These are phyloP conservation scores for Drosophila santomea DNA, from an alignment of 1,140 invertebrate species.

Conservation along the genomic window DNA sequence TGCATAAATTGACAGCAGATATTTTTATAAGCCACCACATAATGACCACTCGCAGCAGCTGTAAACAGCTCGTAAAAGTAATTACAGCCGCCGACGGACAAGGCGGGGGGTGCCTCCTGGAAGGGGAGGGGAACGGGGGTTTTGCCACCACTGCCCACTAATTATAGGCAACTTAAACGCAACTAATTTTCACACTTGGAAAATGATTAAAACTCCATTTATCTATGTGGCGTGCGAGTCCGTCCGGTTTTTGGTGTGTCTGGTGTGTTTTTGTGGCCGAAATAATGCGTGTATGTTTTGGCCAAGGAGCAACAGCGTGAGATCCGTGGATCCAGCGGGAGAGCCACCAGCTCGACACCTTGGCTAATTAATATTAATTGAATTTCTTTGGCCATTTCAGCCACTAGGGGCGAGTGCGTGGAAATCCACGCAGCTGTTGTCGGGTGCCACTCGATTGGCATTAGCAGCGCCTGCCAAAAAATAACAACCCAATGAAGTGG, in stretches of 20 bases:
- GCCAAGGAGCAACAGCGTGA: slow-evolving; percentile 59
- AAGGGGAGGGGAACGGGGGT: not conserved
- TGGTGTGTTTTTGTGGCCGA: not conserved
- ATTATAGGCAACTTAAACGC: slow-evolving; percentile 81
- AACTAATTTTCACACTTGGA: slow-evolving; percentile 83
- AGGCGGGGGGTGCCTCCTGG: not conserved
- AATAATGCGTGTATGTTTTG: slow-evolving; percentile 8
- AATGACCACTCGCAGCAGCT: slow-evolving; percentile 81
- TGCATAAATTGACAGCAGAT: slow-evolving; percentile 82
- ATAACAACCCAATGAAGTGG: slow-evolving; percentile 32
- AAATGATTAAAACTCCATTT: slow-evolving; percentile 84
- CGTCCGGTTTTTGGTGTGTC: not conserved
- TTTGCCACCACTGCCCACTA: slow-evolving; percentile 49
- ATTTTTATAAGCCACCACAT: slow-evolving; percentile 64
- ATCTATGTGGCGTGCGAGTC: slow-evolving; percentile 24
- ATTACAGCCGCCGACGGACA: slow-evolving; percentile 58
- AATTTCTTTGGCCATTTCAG: slow-evolving; percentile 55
- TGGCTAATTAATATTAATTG: slow-evolving; percentile 84
- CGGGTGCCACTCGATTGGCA: slow-evolving; percentile 61
- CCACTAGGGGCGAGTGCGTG: slow-evolving; percentile 46
- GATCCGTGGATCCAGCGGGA: slow-evolving; percentile 44
- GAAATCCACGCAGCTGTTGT: slow-evolving; percentile 69
- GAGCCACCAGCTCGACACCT: slow-evolving; percentile 71
- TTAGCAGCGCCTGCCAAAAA: slow-evolving; percentile 64
- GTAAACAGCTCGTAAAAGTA: slow-evolving; percentile 84